Evolutionary conservation across 1,140 invertebrate species (phyloP), one percentile per base, ranked within the genome.

Genomic region (Drosophila jambulina): DNA sequence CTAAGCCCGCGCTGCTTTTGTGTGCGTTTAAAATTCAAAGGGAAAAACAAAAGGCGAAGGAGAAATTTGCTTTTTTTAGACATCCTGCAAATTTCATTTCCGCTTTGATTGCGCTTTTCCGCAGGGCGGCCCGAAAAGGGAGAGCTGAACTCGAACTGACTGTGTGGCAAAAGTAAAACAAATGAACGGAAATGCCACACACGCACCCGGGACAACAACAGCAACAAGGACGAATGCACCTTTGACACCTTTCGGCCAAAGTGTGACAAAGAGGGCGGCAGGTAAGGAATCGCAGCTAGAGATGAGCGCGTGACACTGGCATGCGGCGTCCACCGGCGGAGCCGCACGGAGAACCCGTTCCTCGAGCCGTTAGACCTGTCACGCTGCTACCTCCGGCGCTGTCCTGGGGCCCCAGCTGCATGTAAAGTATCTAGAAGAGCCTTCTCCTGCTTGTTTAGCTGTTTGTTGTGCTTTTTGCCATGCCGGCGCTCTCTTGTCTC

Each of bases 41-140:
- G 42, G 51, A 76, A 75, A 45, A 56, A 48, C 42, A 57, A 46
- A 56, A 56, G 57, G 25, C 32, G 42, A 75, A 29, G 53, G 36
- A 51, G 49, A 32, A 48, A 49, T 53, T 43, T 25, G 27, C 34
- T 53, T 54, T 48, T 67, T 71, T 75, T 70, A 58, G 51, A 82
- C 86, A 85, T 90, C 85, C 85, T 91, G 85, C 78, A 91, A 90
- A 90, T 90, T 90, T 90, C 85, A 90, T 90, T 90, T 90, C 85
- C 85, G 85, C 85, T 90, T 90, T 90, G 85, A 90, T 90, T 90
- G 85, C 85, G 86, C 85, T 90, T 90, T 85, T 90, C 75, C 85
- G 85, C 70, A 84, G 56, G 54, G 56, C 61, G 69, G 32, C 45
- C 32, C 32, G n/a, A 36, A 38, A 40, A 51, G 21, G 7, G 36